A percentile compares a stretch with the other conserved stretches of the same genome.
Conservation (phyloP, 2,113 vertebrate genomes). For the Bucco capensis region DNA sequence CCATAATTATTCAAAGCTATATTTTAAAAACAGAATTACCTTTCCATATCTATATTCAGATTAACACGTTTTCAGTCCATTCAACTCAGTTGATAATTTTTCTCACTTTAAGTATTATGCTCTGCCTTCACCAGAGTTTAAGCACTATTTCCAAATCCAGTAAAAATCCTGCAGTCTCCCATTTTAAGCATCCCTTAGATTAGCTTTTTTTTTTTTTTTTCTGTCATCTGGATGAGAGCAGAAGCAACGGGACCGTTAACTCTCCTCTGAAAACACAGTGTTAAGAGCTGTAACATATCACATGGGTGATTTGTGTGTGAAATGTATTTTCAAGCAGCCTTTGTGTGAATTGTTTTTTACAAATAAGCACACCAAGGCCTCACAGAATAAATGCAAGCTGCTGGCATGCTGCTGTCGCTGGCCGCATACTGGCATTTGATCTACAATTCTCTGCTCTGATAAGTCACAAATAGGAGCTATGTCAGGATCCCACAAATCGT, state of each 20-base stretch:
- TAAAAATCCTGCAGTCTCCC: not conserved
- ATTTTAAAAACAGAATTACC: not conserved
- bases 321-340: not conserved
- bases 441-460: not conserved
- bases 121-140: not conserved
- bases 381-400: rapidly evolving
- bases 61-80: not conserved
- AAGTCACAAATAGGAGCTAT: not conserved
- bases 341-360: not conserved
- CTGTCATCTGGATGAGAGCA: not conserved
- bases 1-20: not conserved
- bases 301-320: not conserved
- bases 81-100: not conserved
- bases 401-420: rapidly evolving
- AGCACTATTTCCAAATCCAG: not conserved
- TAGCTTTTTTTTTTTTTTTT: not conserved
- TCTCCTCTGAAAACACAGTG: not conserved
- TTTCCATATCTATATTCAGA: not conserved
- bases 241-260: not conserved
- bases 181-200: not conserved
- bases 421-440: not conserved
- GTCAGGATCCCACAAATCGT: not conserved
- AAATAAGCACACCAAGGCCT: not conserved
- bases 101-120: not conserved
- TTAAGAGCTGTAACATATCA: not conserved